Base-by-base conservation (phyloP, 2,797 vertebrate genomes). In the Channa striata region DNA sequence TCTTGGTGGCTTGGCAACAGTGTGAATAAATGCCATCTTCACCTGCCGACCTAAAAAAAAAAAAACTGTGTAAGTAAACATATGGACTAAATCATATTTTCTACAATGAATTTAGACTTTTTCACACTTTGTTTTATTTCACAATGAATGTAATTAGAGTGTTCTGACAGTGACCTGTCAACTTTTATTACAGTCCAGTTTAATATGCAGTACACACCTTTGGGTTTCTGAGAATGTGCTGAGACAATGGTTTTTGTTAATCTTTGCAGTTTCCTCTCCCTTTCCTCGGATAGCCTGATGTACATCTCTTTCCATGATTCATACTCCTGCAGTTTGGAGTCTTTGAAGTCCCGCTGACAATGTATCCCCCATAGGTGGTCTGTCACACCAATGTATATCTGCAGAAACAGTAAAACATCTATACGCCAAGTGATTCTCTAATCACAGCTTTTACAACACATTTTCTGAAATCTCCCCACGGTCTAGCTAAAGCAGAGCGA, bases 271-370 rank as follows among this genome's bases (percentile, higher is more conserved):
- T 96, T 97, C 74, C 89, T 91, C 70, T 98, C 96, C 76, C 95
- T 92, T 81, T 96, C 94, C 76, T 93, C 92, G 33, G 92, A 95
- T 16, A 96, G 77, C 34, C 95, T 90, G 71, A 95, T 59, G 79
- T 96, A 94, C 96, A 96, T 95, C 88, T 97, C 95, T 64, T 95
- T 95, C 96, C 96, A 96, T 30, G 95, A 96, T 78, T 97, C 95
- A n/a, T 95, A 94, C 71, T 96, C 93, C 72, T 90, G 81, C 21
- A 94, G 91, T 70, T 23, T 87, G 43, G 93, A 87, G 2, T 90
- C 87, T 82, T 94, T 94, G 74, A 97, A 97, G 68, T 97, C 95
- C 76, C 87, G 94, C 82, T 93, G 87, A 72, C 96, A 97, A 67
- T 97, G 96, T 77, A 86, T 94, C 67, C 94, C 95, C 95, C 96